Evolutionary conservation across 2,797 vertebrate species (phyloP).

Genomic region (Oryzias dopingdopingensis): DNA sequence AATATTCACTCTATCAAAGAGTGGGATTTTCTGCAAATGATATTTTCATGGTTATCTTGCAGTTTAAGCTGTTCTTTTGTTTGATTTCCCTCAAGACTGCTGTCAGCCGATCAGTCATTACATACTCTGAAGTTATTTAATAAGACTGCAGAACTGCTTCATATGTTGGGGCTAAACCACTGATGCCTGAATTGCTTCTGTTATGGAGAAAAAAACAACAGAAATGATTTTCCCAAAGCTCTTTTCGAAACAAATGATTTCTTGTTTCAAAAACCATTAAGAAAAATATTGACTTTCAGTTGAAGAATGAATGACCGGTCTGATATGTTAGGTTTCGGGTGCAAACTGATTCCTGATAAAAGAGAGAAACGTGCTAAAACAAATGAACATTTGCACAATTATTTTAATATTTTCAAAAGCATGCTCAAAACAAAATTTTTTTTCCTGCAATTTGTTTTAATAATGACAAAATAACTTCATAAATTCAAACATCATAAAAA

Average conservation of each 20-base stretch:
- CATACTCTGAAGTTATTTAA: slow-evolving; percentile 3
- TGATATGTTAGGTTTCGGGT: no score
- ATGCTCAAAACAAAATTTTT: no score
- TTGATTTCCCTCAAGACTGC: slow-evolving; percentile 6
- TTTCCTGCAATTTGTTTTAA: no score
- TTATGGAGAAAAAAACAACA: neutral
- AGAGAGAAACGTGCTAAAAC: no score
- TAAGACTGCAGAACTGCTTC: neutral
- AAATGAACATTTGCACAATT: no score
- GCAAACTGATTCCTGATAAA: no score
- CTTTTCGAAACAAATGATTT: neutral
- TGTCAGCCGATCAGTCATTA: slow-evolving; percentile 4
- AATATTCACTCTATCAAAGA: neutral
- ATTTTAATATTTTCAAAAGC: no score
- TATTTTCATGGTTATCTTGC: neutral
- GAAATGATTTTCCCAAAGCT: neutral
- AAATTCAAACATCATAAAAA: no score
- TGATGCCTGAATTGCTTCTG: neutral
- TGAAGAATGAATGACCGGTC: neutral
- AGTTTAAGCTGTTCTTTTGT: slow-evolving; percentile 1
- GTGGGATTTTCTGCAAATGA: neutral
- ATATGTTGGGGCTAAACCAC: neutral
- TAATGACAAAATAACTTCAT: no score
- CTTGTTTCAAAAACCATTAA: neutral
- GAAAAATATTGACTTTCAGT: neutral